phyloP scores from a whole-genome alignment of 2,113 vertebrate species.

The Clupea harengus region DNA sequence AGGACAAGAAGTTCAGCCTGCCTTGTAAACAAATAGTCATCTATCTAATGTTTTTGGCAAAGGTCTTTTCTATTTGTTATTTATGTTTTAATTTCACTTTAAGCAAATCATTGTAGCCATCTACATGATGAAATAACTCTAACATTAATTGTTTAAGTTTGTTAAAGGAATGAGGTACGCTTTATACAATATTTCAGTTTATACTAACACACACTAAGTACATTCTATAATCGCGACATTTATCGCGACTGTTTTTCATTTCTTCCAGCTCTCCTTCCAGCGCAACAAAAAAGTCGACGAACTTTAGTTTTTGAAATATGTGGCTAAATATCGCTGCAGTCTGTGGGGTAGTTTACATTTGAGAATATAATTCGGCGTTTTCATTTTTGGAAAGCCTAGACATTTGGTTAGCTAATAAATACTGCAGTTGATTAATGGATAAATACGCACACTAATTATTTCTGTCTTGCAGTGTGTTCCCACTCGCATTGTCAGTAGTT shows the following conservation, averaged over 20 bases:
- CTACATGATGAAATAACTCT: background rate
- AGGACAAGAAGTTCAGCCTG: slow-evolving; percentile 4
- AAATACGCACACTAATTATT: too few species aligned
- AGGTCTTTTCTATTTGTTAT: background rate
- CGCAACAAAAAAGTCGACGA: too few species aligned
- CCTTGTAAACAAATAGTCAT: background rate
- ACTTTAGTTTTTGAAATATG: background rate
- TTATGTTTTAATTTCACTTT: background rate
- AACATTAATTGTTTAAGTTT: background rate
- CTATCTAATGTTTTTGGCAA: background rate
- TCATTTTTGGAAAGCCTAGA: background rate
- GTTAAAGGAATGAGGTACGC: background rate
- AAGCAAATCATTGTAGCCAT: background rate
- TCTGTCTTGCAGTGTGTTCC: background rate
- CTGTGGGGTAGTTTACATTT: background rate
- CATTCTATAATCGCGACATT: background rate
- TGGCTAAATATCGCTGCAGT: background rate
- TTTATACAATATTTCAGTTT: background rate
- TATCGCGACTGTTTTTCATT: background rate
- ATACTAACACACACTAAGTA: background rate
- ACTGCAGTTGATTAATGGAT: too few species aligned
- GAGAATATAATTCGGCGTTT: background rate
- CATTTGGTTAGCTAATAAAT: background rate
- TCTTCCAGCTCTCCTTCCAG: too few species aligned
- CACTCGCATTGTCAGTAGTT: background rate